Evolutionary conservation across 2,888 invertebrate genomes (phyloP).

Genomic region (Rotaria magnacalcarata): DNA sequence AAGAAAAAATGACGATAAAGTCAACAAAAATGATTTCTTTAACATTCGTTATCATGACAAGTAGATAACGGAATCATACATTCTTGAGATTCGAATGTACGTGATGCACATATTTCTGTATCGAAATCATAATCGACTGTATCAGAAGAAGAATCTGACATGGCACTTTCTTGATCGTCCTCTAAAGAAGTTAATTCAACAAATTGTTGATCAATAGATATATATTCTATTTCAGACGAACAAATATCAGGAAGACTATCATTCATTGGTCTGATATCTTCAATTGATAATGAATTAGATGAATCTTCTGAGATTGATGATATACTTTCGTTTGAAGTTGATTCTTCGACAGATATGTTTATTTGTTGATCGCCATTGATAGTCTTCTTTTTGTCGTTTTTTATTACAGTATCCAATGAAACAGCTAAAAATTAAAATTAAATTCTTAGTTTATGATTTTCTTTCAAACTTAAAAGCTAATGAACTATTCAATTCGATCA

Average conservation of each 20-base stretch:
- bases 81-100: neutral
- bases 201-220: neutral
- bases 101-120: slow-evolving; percentile 1
- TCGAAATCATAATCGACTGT: slow-evolving; percentile 28
- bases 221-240: neutral
- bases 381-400: neutral
- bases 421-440: neutral
- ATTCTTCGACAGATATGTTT: neutral
- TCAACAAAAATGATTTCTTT: neutral
- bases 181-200: neutral
- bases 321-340: neutral
- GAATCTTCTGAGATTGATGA: neutral
- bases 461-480: no score
- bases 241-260: no score
- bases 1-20: neutral
- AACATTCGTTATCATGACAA: neutral
- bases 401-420: neutral
- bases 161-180: neutral
- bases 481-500: no score
- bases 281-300: neutral
- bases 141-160: neutral
- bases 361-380: neutral
- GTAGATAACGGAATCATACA: neutral
- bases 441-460: no score
- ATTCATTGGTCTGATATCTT: no score